These are phyloP conservation scores for Petrophora chlorosata DNA, from an alignment of 2,888 invertebrate species.

Conservation along the genomic window DNA sequence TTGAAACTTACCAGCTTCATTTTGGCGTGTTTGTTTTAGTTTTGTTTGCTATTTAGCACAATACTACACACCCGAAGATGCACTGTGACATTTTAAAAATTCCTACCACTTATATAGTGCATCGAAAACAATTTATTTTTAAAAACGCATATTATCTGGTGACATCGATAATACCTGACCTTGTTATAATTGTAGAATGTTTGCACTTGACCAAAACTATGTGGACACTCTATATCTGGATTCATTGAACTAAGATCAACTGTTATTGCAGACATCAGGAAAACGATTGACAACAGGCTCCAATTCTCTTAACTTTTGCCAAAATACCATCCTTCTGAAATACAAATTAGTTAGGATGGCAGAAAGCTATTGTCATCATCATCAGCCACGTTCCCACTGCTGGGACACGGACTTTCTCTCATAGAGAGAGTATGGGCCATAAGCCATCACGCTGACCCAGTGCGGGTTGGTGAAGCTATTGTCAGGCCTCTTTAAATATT, in stretches of 20 bases:
- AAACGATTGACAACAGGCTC: no score
- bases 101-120: constrained; percentile 57
- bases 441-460: no score
- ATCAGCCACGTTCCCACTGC: no score
- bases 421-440: no score
- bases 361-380: no score
- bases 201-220: constrained; percentile 32
- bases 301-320: no score
- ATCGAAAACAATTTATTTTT: constrained; percentile 44
- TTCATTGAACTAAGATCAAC: background rate
- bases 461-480: no score
- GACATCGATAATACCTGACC: constrained; percentile 49
- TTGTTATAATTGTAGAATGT: constrained; percentile 51
- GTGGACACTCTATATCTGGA: constrained; percentile 41
- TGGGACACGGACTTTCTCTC: no score
- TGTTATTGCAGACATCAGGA: no score
- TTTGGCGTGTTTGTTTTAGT: constrained; percentile 26
- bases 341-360: no score
- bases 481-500: no score
- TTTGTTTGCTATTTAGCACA: constrained; percentile 21
- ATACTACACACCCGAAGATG: constrained; percentile 33
- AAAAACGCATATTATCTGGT: constrained; percentile 48
- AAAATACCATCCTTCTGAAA: no score
- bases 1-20: constrained; percentile 59
- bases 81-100: constrained; percentile 51